Evolutionary conservation across 2,113 vertebrate species (phyloP).

Genomic region (Cathartes aura): DNA sequence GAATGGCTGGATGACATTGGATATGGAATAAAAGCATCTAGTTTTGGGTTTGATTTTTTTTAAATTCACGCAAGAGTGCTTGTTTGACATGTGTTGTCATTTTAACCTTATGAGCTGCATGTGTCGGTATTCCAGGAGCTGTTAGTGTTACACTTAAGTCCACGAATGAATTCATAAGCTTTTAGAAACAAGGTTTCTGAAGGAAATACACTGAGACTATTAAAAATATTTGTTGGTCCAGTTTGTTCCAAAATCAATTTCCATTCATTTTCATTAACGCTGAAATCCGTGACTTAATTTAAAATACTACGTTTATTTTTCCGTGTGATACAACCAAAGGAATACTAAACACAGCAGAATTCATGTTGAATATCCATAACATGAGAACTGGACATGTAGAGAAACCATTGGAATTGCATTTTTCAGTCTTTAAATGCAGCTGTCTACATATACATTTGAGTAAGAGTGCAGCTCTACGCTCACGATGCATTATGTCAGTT

Average conservation of each 20-base stretch:
- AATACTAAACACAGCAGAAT: neutral
- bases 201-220: neutral
- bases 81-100: neutral
- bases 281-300: neutral
- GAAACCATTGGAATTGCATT: neutral
- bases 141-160: neutral
- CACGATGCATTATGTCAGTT: rapidly evolving
- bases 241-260: neutral
- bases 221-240: neutral
- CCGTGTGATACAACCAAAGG: neutral
- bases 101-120: neutral
- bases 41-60: neutral
- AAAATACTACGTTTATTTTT: neutral
- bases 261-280: neutral
- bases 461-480: neutral
- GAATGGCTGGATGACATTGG: neutral
- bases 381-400: neutral
- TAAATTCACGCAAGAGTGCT: neutral
- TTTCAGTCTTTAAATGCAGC: neutral
- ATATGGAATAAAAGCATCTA: neutral
- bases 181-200: neutral
- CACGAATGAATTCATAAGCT: neutral
- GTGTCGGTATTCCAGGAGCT: neutral
- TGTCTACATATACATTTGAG: neutral
- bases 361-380: neutral